These are phyloP conservation scores for Mylabris phalerata DNA, from an alignment of 1,140 invertebrate genomes.

Conservation along the genomic window DNA sequence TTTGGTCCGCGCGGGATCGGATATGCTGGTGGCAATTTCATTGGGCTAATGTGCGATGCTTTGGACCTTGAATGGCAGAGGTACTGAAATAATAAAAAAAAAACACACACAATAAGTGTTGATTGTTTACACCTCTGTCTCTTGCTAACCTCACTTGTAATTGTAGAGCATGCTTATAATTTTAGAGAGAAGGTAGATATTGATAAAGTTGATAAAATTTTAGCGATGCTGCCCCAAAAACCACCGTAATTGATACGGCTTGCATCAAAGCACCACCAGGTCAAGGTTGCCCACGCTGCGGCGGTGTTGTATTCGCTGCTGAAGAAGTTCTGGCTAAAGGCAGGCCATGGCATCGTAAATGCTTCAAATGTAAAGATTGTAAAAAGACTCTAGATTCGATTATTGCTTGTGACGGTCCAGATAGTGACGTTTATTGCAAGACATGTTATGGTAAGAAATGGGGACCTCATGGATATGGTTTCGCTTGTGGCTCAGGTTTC, in stretches of 20 bases:
- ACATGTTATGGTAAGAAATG: conserved; percentile 89
- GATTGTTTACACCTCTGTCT: conserved; percentile 8
- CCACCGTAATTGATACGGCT: conserved; percentile 71
- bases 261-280: conserved; percentile 73
- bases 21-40: conserved; percentile 70
- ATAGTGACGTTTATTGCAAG: conserved; percentile 88
- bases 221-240: conserved; percentile 62
- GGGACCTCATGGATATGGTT: conserved; percentile 92
- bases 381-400: conserved; percentile 88
- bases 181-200: background rate
- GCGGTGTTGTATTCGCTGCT: conserved; percentile 83
- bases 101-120: background rate
- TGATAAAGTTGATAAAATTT: conserved; percentile 3
- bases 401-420: conserved; percentile 85
- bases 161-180: background rate
- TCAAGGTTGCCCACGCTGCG: conserved; percentile 82
- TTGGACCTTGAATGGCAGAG: conserved; percentile 58
- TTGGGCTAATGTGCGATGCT: conserved; percentile 62
- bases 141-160: conserved; percentile 1
- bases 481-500: conserved; percentile 90
- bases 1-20: conserved; percentile 87
- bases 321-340: conserved; percentile 83
- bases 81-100: conserved; percentile 36
- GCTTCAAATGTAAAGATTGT: conserved; percentile 94
- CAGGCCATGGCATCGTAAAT: conserved; percentile 94